Evolutionary conservation across 2,888 invertebrate genomes (phyloP).

Genomic region (Nephrotoma flavescens): DNA sequence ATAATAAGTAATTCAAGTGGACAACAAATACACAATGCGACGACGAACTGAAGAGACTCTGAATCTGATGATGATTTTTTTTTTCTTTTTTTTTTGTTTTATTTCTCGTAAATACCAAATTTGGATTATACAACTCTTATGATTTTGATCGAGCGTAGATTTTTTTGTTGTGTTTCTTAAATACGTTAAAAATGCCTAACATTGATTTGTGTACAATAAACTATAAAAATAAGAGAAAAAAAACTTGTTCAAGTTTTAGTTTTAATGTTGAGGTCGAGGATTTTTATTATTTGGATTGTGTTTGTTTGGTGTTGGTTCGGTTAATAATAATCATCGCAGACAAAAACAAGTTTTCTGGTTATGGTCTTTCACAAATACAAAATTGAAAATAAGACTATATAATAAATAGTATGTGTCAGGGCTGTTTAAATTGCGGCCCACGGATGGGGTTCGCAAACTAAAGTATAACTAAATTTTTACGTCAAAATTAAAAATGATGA

Average conservation of each 20-base stretch:
- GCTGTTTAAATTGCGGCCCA: no score
- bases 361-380: neutral
- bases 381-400: neutral
- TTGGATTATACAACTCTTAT: neutral
- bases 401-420: neutral
- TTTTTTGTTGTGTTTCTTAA: neutral
- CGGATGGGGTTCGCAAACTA: no score
- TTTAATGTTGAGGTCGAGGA: neutral
- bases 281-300: neutral
- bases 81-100: neutral
- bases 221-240: neutral
- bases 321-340: neutral
- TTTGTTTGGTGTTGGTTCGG: no score
- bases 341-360: neutral
- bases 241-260: neutral
- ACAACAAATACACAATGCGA: neutral
- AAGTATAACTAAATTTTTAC: no score
- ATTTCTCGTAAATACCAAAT: neutral
- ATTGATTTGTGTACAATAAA: neutral
- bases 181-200: neutral
- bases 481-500: no score
- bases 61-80: neutral
- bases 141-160: neutral
- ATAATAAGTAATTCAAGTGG: neutral
- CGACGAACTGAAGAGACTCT: neutral